phyloP scores from a whole-genome alignment of 2,797 vertebrate species.

The Scomberomorus guttatus region DNA sequence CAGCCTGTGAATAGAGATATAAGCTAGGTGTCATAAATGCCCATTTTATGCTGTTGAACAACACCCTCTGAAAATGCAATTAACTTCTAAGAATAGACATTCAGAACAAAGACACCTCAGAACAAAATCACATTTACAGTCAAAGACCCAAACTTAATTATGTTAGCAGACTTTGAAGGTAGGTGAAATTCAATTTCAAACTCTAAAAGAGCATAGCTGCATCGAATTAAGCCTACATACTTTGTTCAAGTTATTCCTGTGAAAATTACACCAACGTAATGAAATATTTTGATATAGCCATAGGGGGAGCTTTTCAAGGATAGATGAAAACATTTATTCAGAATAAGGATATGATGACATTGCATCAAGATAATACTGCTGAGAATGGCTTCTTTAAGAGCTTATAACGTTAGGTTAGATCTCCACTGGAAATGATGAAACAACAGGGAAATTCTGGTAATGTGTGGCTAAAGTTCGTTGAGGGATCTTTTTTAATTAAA shows the following conservation, averaged over 20 bases:
- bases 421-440: slow-evolving; percentile 75
- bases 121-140: slow-evolving; percentile 78
- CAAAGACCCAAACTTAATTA: slow-evolving; percentile 78
- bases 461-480: slow-evolving; percentile 46
- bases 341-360: slow-evolving; percentile 74
- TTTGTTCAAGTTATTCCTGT: slow-evolving; percentile 66
- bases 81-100: slow-evolving; percentile 78
- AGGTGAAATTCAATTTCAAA: slow-evolving; percentile 80
- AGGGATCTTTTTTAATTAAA: slow-evolving; percentile 42
- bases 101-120: slow-evolving; percentile 73
- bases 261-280: slow-evolving; percentile 76
- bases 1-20: slow-evolving; percentile 54
- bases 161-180: slow-evolving; percentile 80
- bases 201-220: slow-evolving; percentile 73
- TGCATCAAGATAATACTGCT: slow-evolving; percentile 74
- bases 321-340: slow-evolving; percentile 75
- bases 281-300: slow-evolving; percentile 75
- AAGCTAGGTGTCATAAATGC: slow-evolving; percentile 62
- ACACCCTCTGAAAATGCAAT: slow-evolving; percentile 78
- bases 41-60: slow-evolving; percentile 70
- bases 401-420: slow-evolving; percentile 64
- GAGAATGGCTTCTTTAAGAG: slow-evolving; percentile 68
- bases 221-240: slow-evolving; percentile 72
- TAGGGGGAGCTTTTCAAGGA: slow-evolving; percentile 73
- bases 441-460: slow-evolving; percentile 68